Conservation (phyloP, 2,797 vertebrate species). For the Phalanger gymnotis region DNA sequence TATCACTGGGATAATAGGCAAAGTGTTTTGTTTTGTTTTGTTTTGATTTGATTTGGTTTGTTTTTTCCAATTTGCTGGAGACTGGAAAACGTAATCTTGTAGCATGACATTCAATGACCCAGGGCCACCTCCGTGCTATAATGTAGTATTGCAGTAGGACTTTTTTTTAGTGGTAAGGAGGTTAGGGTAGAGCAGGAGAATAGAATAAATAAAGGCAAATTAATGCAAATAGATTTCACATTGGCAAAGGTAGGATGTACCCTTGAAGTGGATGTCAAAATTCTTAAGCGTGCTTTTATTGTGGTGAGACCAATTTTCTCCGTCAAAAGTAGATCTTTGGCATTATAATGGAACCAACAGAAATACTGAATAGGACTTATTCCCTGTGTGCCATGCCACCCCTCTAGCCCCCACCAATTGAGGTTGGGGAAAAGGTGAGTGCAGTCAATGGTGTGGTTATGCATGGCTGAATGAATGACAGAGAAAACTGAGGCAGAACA, state of each 20-base stretch:
- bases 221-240: conserved; percentile 60
- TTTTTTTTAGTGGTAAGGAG: not conserved
- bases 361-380: not conserved
- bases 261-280: conserved; percentile 62
- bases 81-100: not conserved
- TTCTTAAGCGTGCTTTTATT: conserved; percentile 67
- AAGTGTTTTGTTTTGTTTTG: not conserved
- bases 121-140: not conserved
- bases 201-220: conserved; percentile 69
- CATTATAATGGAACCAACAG: not conserved
- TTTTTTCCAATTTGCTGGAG: not conserved
- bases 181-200: not conserved
- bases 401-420: fast-evolving
- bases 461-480: not conserved
- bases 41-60: too few relatives aligned
- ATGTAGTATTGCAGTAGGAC: not conserved
- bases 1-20: not conserved
- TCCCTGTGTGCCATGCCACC: too few relatives aligned
- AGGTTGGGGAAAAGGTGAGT: not conserved
- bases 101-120: not conserved
- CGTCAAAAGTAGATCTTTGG: conserved; percentile 57
- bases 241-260: conserved; percentile 41
- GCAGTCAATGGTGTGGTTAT: not conserved
- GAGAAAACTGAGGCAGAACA: not conserved
- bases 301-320: conserved; percentile 59